phyloP scores from a whole-genome alignment of 2,797 vertebrate species.

The Triplophysa yarkandensis region DNA sequence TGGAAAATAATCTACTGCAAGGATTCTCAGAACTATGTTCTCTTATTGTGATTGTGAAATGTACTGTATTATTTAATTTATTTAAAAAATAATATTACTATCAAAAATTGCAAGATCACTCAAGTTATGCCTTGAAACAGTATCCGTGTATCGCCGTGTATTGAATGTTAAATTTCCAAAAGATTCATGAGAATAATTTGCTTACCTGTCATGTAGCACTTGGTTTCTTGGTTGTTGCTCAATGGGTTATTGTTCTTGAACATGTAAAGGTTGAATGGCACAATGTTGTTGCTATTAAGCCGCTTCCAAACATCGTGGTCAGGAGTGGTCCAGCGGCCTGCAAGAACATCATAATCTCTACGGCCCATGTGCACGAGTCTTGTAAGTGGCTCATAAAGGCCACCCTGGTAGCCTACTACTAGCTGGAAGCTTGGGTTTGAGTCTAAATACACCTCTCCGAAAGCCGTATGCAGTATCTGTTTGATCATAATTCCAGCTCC shows the following conservation, averaged over 20 bases:
- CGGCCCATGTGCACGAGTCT: conserved; percentile 94
- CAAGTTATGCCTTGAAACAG: too few relatives aligned
- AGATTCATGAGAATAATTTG: too few relatives aligned
- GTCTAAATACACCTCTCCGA: conserved; percentile 96
- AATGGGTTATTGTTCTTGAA: conserved; percentile 99
- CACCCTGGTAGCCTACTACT: conserved; percentile 93
- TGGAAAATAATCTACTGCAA: conserved; percentile 57
- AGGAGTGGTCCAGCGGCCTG: conserved; percentile 95
- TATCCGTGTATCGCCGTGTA: too few relatives aligned
- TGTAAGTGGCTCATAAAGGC: conserved; percentile 93
- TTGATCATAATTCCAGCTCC: conserved; percentile 96
- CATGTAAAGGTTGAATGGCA: conserved; percentile 98
- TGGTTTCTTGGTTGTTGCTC: conserved; percentile 92
- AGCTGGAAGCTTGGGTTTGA: conserved; percentile 95
- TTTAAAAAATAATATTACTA: too few relatives aligned
- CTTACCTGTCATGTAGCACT: conserved; percentile 98
- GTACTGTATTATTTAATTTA: too few relatives aligned
- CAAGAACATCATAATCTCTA: conserved; percentile 93
- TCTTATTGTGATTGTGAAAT: conserved; percentile 13
- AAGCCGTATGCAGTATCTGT: conserved; percentile 93
- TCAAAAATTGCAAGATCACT: too few relatives aligned
- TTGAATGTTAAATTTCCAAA: too few relatives aligned
- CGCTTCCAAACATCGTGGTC: conserved; percentile 92
- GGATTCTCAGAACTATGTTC: conserved; percentile 40
- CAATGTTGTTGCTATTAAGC: conserved; percentile 87